phyloP scores from a whole-genome alignment of 2,888 invertebrate genomes.

The Lasioglossum vierecki region DNA sequence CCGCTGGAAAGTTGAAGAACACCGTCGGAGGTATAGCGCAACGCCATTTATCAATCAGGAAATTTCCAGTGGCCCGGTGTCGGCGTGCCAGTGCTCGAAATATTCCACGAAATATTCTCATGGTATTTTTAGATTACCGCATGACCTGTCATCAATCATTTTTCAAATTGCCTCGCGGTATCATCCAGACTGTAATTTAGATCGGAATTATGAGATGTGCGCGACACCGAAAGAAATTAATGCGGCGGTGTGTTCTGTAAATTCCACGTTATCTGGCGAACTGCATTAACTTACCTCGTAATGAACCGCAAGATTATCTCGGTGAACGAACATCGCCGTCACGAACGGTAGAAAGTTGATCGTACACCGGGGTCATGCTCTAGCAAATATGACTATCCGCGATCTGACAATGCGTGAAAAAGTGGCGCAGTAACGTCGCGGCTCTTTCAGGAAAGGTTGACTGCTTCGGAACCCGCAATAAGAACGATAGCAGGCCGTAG shows the following conservation, averaged over 20 bases:
- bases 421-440: not conserved
- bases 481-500: not conserved
- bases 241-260: not conserved
- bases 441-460: not conserved
- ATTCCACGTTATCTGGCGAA: not conserved
- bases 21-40: not conserved
- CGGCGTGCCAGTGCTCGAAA: not conserved
- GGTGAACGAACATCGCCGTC: not conserved
- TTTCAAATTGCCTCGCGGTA: not conserved
- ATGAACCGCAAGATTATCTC: not conserved
- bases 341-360: not conserved
- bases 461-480: constrained; percentile 11
- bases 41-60: not conserved
- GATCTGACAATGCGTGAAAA: not conserved
- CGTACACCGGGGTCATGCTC: not conserved
- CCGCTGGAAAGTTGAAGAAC: not conserved
- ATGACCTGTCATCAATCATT: not conserved
- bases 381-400: not conserved
- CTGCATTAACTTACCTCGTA: not conserved
- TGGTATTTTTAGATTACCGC: not conserved
- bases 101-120: not conserved
- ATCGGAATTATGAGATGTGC: not conserved
- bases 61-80: not conserved
- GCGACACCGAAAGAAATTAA: not conserved
- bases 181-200: not conserved